Percentiles rank a stretch among this genome's conserved stretches.
These are phyloP conservation scores for Rhinoptilus africanus DNA, from an alignment of 2,113 vertebrate genomes.

Conservation along the genomic window DNA sequence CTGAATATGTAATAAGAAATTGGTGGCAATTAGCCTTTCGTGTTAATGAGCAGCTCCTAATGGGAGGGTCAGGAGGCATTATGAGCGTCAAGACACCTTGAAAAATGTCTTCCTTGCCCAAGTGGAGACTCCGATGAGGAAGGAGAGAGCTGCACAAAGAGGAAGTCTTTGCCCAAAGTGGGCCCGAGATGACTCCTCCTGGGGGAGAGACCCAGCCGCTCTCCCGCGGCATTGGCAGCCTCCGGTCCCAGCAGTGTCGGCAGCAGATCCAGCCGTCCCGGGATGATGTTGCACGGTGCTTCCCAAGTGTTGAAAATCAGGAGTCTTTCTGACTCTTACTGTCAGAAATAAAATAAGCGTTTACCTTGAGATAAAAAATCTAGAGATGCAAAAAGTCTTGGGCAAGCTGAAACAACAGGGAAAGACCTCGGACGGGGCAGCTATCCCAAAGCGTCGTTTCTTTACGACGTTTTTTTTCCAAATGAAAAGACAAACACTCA, in stretches of 20 bases:
- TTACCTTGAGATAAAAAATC: neutral
- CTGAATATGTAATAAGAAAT: neutral
- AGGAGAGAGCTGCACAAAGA: accelerated
- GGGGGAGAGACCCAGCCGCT: neutral
- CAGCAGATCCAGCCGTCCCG: neutral
- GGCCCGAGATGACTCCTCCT: neutral
- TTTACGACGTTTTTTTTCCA: neutral
- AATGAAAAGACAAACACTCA: neutral
- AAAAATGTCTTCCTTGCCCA: neutral
- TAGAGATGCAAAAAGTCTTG: neutral
- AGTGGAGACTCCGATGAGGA: neutral
- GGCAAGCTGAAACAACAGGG: neutral
- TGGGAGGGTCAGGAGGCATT: neutral
- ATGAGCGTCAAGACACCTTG: neutral
- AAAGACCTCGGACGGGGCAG: neutral
- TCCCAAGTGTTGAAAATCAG: neutral
- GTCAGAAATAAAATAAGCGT: neutral
- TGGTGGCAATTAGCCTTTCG: neutral
- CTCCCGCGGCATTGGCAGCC: neutral
- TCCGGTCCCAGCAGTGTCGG: neutral
- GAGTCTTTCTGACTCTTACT: neutral
- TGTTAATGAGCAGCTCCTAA: neutral
- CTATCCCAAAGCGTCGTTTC: neutral
- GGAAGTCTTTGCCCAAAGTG: neutral
- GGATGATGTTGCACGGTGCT: neutral